phyloP scores from a whole-genome alignment of 2,888 invertebrate species.

The Tetragnatha montana region DNA sequence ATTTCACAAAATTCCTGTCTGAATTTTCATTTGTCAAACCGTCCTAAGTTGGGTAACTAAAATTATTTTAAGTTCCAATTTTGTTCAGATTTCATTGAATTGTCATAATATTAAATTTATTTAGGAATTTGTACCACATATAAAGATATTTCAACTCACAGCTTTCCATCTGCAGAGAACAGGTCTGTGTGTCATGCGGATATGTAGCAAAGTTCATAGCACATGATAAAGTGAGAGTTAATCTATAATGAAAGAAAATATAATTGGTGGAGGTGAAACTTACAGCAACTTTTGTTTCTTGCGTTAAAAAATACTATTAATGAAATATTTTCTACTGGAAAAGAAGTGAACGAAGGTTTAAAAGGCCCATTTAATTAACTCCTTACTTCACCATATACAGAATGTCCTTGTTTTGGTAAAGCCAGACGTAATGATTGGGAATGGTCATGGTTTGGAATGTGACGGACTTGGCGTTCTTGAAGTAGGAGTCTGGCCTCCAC shows the following conservation, averaged over 20 bases:
- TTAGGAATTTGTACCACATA: no score
- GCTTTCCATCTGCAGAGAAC: conserved; percentile 95
- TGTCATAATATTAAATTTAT: no score
- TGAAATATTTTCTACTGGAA: not conserved
- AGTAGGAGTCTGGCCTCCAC: conserved; percentile 72
- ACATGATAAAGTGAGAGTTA: conserved; percentile 91
- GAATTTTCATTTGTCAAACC: no score
- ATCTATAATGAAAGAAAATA: conserved; percentile 78
- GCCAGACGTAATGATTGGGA: conserved; percentile 93
- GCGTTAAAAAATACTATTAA: no score
- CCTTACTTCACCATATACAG: conserved; percentile 94
- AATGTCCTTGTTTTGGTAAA: conserved; percentile 92
- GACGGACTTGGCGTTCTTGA: conserved; percentile 82
- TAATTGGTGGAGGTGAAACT: not conserved
- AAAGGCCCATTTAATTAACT: conserved; percentile 66
- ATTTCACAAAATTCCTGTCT: no score
- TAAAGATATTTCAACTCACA: conserved; percentile 81
- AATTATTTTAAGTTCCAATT: no score
- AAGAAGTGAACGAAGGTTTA: not conserved
- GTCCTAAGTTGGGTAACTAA: no score
- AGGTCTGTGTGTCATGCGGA: conserved; percentile 94
- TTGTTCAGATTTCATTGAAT: no score
- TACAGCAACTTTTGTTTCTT: not conserved
- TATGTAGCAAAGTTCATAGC: conserved; percentile 96
- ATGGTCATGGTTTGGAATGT: conserved; percentile 96